Evolutionary conservation across 2,113 vertebrate genomes (phyloP).

Genomic region (Pan troglodytes): DNA sequence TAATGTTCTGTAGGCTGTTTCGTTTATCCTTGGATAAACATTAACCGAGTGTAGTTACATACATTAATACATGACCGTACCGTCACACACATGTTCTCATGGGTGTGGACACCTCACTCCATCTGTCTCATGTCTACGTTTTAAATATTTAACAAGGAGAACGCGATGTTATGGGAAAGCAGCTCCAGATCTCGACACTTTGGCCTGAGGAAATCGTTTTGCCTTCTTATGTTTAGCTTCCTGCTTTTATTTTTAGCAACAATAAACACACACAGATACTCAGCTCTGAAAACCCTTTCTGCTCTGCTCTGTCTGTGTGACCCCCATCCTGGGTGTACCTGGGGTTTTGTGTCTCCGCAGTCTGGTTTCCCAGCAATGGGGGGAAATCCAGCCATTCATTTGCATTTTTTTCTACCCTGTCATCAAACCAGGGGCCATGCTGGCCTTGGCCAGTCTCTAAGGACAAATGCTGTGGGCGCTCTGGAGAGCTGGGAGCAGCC

Average conservation of each 20-base stretch:
- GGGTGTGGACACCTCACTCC: background rate
- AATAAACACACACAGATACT: background rate
- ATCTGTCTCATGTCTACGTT: conserved; percentile 36
- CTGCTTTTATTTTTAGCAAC: conserved; percentile 24
- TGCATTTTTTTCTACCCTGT: background rate
- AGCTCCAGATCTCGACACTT: background rate
- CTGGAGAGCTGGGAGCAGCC: background rate
- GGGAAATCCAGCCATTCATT: too few species aligned
- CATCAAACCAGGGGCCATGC: background rate
- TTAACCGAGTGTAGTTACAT: background rate
- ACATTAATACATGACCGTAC: background rate
- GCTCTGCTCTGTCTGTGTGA: background rate
- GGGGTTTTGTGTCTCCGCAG: background rate
- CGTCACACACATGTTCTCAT: background rate
- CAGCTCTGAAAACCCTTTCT: background rate
- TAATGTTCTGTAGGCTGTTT: background rate
- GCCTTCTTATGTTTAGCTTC: conserved; percentile 14
- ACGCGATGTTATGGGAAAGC: conserved; percentile 33
- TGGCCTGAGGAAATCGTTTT: background rate
- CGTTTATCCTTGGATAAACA: background rate
- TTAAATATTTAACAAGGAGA: conserved; percentile 52
- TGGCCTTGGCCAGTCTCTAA: background rate
- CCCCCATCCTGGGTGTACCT: rapidly evolving
- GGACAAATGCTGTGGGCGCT: rapidly evolving
- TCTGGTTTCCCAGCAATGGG: background rate